phyloP scores from a whole-genome alignment of 2,888 invertebrate species.

The Congeria kusceri region DNA sequence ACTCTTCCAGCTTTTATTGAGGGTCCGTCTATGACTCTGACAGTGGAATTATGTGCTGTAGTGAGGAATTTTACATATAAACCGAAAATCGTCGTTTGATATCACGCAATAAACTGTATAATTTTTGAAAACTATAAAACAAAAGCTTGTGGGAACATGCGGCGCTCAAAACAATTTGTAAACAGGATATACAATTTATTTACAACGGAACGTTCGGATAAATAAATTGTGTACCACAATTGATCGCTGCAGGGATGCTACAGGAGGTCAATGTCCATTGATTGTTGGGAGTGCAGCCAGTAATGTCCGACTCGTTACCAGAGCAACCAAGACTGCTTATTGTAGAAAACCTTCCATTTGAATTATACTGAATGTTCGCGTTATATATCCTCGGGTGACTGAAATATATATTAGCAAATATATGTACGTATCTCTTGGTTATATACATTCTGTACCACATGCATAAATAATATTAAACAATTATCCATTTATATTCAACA shows the following conservation, averaged over 20 bases:
- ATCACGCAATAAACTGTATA: too few relatives aligned
- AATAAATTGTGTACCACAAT: neutral
- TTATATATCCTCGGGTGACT: neutral
- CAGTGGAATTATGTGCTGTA: neutral
- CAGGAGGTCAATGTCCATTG: neutral
- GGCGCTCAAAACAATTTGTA: too few relatives aligned
- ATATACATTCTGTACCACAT: too few relatives aligned
- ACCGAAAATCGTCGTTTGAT: too few relatives aligned
- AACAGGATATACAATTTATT: too few relatives aligned
- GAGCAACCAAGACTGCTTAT: neutral
- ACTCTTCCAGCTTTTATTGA: constrained; percentile 1
- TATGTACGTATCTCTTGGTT: too few relatives aligned
- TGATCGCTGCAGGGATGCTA: neutral
- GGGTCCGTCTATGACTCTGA: neutral
- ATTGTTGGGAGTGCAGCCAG: neutral
- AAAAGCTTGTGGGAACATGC: too few relatives aligned
- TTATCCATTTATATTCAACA: too few relatives aligned
- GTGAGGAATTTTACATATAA: too few relatives aligned
- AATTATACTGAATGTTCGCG: neutral
- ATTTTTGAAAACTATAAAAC: neutral
- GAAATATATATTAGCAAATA: too few relatives aligned
- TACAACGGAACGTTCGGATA: too few relatives aligned
- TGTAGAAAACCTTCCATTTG: neutral
- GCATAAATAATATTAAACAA: too few relatives aligned
- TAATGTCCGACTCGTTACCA: constrained; percentile 5